These are phyloP conservation scores for Pedetes capensis DNA, from an alignment of 2,113 vertebrate genomes.

Conservation along the genomic window DNA sequence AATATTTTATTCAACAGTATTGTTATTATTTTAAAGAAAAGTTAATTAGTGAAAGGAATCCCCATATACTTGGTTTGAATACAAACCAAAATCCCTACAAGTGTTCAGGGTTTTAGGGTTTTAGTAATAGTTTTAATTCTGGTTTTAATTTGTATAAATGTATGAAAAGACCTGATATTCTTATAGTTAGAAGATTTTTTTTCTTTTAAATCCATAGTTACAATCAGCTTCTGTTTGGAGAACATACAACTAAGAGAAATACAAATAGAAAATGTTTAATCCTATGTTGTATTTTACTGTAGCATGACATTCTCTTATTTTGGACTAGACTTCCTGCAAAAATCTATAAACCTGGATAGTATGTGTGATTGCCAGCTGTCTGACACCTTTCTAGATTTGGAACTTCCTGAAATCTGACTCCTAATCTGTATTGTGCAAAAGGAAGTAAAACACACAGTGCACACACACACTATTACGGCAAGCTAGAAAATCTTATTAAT, in stretches of 20 bases:
- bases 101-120: too few species aligned
- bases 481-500: not conserved
- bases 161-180: not conserved
- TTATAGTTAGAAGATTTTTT: not conserved
- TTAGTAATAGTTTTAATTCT: slow-evolving; percentile 22
- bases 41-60: not conserved
- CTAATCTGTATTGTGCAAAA: not conserved
- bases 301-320: not conserved
- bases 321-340: not conserved
- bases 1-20: not conserved
- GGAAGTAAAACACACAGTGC: not conserved
- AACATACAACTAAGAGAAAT: slow-evolving; percentile 16
- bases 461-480: not conserved
- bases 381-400: slow-evolving; percentile 38
- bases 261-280: not conserved
- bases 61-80: not conserved
- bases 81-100: not conserved
- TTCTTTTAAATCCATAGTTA: not conserved
- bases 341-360: not conserved
- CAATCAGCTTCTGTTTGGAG: slow-evolving; percentile 32
- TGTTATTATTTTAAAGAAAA: slow-evolving; percentile 40
- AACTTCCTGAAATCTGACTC: slow-evolving; percentile 27
- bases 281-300: not conserved
- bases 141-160: not conserved
- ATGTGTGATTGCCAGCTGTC: not conserved